phyloP scores from a whole-genome alignment of 92 coral and sea anemone species.

The Phymanthus crucifer region DNA sequence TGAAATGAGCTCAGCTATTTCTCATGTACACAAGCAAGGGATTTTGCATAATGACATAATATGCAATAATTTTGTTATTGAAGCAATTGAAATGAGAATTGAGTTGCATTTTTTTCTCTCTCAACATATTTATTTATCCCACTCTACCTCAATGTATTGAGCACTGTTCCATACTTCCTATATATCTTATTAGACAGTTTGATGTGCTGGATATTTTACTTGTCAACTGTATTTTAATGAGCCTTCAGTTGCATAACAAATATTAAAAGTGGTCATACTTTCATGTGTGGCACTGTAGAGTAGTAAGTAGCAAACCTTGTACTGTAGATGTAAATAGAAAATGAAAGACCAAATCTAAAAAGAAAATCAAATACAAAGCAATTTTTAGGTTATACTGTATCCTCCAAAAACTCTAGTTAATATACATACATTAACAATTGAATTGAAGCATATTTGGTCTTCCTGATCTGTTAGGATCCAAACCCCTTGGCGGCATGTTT shows the following conservation, averaged over 20 bases:
- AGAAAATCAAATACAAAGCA: neutral
- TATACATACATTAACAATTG: constrained; percentile 11
- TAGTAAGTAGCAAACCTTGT: neutral
- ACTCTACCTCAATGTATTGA: too few relatives aligned
- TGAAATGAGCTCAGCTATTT: constrained; percentile 26
- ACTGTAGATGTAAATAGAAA: neutral
- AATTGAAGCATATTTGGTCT: neutral
- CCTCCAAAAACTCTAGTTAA: constrained; percentile 20
- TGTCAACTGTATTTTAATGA: too few relatives aligned
- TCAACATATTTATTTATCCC: too few relatives aligned
- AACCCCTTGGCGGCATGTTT: constrained; percentile 4
- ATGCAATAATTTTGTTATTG: constrained; percentile 53
- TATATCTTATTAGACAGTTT: too few relatives aligned
- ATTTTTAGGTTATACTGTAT: constrained; percentile 1
- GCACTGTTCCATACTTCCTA: too few relatives aligned
- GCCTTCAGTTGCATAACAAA: too few relatives aligned
- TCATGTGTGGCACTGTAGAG: too few relatives aligned
- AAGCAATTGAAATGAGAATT: constrained; percentile 23
- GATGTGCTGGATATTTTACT: too few relatives aligned
- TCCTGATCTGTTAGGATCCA: constrained; percentile 14
- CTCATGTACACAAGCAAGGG: constrained; percentile 34
- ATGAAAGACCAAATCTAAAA: neutral
- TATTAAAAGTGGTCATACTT: too few relatives aligned
- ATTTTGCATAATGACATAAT: constrained; percentile 52
- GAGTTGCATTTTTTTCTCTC: too few relatives aligned